These are phyloP conservation scores for Protophormia terraenovae DNA, from an alignment of 2,888 invertebrate species.

Conservation along the genomic window DNA sequence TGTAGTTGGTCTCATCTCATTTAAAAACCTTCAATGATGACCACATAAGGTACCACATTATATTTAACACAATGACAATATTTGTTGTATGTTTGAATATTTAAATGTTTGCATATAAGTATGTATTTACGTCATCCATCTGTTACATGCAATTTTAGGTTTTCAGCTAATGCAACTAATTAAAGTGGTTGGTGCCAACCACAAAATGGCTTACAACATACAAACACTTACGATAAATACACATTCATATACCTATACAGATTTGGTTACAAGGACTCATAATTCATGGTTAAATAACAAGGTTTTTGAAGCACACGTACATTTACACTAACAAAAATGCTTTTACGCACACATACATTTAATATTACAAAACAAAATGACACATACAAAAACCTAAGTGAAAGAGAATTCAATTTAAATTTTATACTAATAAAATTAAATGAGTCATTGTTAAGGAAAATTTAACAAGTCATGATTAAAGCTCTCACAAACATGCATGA, in stretches of 20 bases:
- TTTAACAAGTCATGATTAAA: conserved; percentile 27
- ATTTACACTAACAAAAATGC: neutral
- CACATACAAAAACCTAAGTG: no score
- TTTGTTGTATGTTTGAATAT: conserved; percentile 2
- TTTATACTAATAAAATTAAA: conserved; percentile 11
- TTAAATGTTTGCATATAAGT: neutral
- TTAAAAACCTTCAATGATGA: conserved; percentile 10
- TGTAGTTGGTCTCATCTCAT: conserved; percentile 24
- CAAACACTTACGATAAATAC: neutral
- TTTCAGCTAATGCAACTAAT: conserved; percentile 73
- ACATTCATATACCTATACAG: conserved; percentile 16
- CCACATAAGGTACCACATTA: conserved; percentile 52
- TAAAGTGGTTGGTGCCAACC: conserved; percentile 75
- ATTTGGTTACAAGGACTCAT: conserved; percentile 63
- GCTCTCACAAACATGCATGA: neutral
- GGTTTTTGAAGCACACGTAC: neutral
- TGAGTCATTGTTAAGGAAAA: conserved; percentile 31
- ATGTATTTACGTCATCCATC: conserved; percentile 48
- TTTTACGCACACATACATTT: neutral
- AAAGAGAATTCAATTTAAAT: conserved; percentile 17
- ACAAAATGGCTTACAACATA: conserved; percentile 61
- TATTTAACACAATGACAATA: neutral
- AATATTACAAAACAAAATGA: no score
- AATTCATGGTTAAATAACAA: conserved; percentile 64
- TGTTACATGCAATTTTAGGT: conserved; percentile 66